Base-by-base conservation (phyloP, 2,888 invertebrate genomes). In the Periphyllus acericola region DNA sequence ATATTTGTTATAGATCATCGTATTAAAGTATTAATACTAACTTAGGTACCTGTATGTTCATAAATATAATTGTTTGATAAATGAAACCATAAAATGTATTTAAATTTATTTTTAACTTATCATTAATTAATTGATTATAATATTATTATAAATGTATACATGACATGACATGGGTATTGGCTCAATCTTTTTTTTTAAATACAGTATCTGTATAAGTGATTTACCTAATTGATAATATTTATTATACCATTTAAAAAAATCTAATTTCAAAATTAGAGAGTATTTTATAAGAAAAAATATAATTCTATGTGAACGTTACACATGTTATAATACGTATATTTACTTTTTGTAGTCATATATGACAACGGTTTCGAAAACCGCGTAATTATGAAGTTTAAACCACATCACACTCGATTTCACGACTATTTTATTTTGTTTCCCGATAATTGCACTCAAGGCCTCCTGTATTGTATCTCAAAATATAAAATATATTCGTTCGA, bases 341-440 rank as follows among this genome's bases (percentile, higher is more conserved):
- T 83, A 75, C 55, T 75, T 36, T 9, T 75, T 14, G 40, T 21
- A 75, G 75, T 75, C 36, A 32, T 76, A 46, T 84, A 46, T 46
- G 75, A 84, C 40, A 84, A 84, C 29, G 52, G n/a, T 85, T 79
- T 85, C 71, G 52, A 85, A 85, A 85, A 85, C 79, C 85, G 36
- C 85, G 68, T 79, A 85, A 85, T 85, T 85, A 85, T 79, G 85
- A 85, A 68, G 85, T 79, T 85, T n/a, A 55, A 85, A 85, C 85
- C 78, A 79, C 85, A 85, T 79, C 32, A 66, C 52, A 79, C 14
- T 85, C 71, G 78, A 85, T 85, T 85, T 85, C 85, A 78, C 85
- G 71, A 79, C 34, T 71, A 25, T 85, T 71, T 71, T 34, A 71
- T 85, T 71, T 78, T 71, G 78, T 79, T 85, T 79, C 79, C 55